Evolutionary conservation across 2,113 vertebrate species (phyloP).

Genomic region (Motacilla alba): DNA sequence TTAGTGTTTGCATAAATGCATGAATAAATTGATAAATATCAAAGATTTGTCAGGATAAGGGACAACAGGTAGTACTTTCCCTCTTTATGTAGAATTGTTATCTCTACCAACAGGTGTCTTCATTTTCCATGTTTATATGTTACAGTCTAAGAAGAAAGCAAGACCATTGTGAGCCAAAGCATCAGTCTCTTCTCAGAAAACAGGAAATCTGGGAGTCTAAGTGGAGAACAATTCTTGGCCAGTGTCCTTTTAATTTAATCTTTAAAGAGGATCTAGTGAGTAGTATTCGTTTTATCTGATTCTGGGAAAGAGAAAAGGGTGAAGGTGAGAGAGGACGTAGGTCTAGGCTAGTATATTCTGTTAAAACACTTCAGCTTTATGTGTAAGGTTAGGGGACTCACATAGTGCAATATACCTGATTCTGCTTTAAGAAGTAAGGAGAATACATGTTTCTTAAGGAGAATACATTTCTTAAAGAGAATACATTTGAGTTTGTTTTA

Average conservation of each 20-base stretch:
- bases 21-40: neutral
- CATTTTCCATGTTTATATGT: neutral
- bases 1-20: neutral
- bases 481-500: neutral
- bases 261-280: constrained; percentile 78
- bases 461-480: neutral
- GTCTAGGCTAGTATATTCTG: neutral
- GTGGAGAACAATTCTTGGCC: constrained; percentile 74
- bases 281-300: neutral
- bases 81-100: neutral
- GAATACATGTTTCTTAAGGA: neutral
- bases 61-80: neutral
- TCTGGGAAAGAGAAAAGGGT: neutral
- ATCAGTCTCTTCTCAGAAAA: constrained; percentile 49
- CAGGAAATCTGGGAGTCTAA: constrained; percentile 78
- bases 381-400: neutral
- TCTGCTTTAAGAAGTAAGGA: neutral
- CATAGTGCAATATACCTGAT: neutral
- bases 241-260: constrained; percentile 68
- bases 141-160: constrained; percentile 73
- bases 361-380: neutral
- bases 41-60: neutral
- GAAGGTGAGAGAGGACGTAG: neutral
- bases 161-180: constrained; percentile 46
- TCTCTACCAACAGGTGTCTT: neutral